Conservation (phyloP, 1,140 invertebrate species). For the Diachasmimorpha longicaudata region DNA sequence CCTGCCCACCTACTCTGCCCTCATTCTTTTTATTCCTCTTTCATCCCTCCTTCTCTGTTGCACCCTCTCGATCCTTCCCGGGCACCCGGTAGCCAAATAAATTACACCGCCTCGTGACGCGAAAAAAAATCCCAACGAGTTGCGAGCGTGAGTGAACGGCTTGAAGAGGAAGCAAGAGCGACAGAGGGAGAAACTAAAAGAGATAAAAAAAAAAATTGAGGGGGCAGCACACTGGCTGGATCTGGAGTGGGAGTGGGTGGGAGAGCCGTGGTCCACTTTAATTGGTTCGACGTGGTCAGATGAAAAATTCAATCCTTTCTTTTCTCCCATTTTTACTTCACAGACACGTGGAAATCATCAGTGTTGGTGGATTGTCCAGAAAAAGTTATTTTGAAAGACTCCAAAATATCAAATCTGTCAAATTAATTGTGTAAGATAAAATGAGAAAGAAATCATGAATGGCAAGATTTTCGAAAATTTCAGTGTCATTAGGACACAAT, state of each 20-base stretch:
- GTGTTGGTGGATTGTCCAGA: neutral
- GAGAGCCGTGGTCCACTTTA: conserved; percentile 51
- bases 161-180: conserved; percentile 29
- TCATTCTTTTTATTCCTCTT: conserved; percentile 12
- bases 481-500: too few relatives aligned
- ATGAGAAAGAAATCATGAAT: too few relatives aligned
- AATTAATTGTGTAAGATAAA: too few relatives aligned
- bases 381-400: too few relatives aligned
- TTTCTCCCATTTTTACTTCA: conserved; percentile 9
- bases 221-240: neutral
- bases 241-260: neutral
- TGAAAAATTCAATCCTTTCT: conserved; percentile 58
- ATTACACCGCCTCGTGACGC: conserved; percentile 62
- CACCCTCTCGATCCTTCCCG: conserved; percentile 26
- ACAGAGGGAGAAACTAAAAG: neutral
- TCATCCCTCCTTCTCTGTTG: conserved; percentile 5
- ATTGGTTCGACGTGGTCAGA: conserved; percentile 62
- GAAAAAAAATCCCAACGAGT: conserved; percentile 61
- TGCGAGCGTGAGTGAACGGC: conserved; percentile 45
- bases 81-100: conserved; percentile 58
- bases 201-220: conserved; percentile 7
- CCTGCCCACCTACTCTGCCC: too few relatives aligned
- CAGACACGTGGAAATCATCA: neutral
- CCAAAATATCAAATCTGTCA: too few relatives aligned
- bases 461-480: too few relatives aligned